Percentiles rank a stretch among this genome's conserved stretches.
These are phyloP conservation scores for Hermodice carunculata DNA, from an alignment of 2,888 invertebrate species.

Conservation along the genomic window DNA sequence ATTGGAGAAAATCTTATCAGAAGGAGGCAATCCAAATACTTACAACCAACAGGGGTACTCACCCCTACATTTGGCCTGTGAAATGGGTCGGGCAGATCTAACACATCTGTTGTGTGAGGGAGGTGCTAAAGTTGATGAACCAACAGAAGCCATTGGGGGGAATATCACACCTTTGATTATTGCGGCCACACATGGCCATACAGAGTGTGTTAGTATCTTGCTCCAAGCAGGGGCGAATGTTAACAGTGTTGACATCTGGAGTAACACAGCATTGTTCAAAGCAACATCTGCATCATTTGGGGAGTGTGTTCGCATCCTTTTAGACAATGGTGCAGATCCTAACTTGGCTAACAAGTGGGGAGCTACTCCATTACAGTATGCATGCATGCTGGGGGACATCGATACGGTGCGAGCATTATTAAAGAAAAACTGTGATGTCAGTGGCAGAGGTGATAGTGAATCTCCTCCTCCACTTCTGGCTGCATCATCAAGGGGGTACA, in stretches of 20 bases:
- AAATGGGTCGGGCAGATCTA: constrained; percentile 13
- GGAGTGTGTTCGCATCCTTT: constrained; percentile 75
- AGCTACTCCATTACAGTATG: constrained; percentile 31
- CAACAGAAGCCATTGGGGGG: constrained; percentile 5
- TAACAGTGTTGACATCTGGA: constrained; percentile 26
- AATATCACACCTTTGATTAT: constrained; percentile 16
- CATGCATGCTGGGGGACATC: constrained; percentile 20
- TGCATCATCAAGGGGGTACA: constrained; percentile 16
- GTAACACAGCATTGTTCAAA: constrained; percentile 31
- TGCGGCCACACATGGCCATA: constrained; percentile 29
- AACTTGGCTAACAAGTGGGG: constrained; percentile 73
- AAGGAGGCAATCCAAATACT: background rate
- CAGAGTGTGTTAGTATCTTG: constrained; percentile 13
- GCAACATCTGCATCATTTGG: constrained; percentile 77
- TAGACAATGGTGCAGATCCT: constrained; percentile 89
- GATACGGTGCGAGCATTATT: constrained; percentile 18
- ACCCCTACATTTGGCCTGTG: constrained; percentile 19
- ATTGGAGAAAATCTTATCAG: too few relatives aligned
- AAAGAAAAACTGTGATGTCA: constrained; percentile 10
- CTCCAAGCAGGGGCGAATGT: constrained; percentile 22
- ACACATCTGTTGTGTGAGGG: constrained; percentile 3
- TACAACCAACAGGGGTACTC: constrained; percentile 13
- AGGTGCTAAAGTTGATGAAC: constrained; percentile 19
- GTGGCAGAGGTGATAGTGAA: background rate
- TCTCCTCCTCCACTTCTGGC: constrained; percentile 3